These are phyloP conservation scores for Pyrgilauda ruficollis DNA, from an alignment of 2,113 vertebrate species.

Conservation along the genomic window DNA sequence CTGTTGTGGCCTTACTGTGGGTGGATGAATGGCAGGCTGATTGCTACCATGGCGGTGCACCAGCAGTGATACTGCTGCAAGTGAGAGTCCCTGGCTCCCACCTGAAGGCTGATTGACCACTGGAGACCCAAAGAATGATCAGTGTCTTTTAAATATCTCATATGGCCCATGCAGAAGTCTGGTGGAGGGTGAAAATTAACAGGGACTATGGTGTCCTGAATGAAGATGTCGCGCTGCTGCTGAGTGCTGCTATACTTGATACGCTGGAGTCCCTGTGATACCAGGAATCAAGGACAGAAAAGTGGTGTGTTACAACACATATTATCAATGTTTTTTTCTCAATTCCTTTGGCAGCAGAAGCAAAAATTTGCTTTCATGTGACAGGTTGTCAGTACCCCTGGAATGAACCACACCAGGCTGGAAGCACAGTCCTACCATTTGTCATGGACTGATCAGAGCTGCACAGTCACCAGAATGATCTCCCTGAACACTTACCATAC, in stretches of 20 bases:
- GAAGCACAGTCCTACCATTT: not conserved
- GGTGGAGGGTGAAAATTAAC: not conserved
- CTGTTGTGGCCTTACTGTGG: not conserved
- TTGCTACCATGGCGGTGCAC: not conserved
- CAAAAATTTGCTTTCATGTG: not conserved
- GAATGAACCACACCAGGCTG: accelerated
- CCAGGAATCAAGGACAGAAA: not conserved
- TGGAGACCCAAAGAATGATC: not conserved
- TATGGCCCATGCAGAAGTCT: not conserved
- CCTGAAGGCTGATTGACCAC: not conserved
- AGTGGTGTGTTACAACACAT: not conserved
- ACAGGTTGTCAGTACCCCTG: not conserved
- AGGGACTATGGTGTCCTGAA: not conserved
- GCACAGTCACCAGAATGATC: not conserved
- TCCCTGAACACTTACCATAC: no score
- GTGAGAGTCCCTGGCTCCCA: not conserved
- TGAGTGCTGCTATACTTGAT: not conserved
- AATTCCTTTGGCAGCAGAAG: not conserved
- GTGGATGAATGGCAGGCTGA: not conserved
- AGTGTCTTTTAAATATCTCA: not conserved
- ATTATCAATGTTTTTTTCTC: not conserved
- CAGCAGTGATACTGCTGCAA: not conserved
- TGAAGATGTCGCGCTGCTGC: accelerated
- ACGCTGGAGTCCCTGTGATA: not conserved
- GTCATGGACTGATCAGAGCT: not conserved